phyloP scores from a whole-genome alignment of 2,797 vertebrate species.

The Spinus olivaceus region DNA sequence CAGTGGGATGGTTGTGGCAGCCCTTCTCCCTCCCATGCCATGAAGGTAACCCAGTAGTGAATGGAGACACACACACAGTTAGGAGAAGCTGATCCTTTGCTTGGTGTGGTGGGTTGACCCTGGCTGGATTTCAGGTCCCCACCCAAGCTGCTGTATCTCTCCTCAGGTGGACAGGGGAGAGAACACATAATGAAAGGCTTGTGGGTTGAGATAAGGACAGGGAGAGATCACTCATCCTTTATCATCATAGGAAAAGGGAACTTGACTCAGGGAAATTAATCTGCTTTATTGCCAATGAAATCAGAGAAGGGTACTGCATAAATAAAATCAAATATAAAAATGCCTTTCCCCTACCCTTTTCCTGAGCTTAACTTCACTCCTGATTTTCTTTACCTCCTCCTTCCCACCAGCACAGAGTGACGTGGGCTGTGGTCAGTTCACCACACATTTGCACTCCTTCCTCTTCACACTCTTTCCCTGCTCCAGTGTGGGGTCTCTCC shows the following conservation, averaged over 20 bases:
- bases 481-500: neutral
- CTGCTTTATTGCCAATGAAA: neutral
- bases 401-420: neutral
- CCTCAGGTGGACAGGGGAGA: neutral
- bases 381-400: neutral
- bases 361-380: neutral
- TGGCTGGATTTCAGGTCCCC: neutral
- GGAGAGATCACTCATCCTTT: neutral
- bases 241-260: neutral
- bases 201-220: neutral
- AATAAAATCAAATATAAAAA: neutral
- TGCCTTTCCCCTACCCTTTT: neutral
- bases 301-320: neutral
- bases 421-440: neutral
- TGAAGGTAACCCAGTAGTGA: neutral
- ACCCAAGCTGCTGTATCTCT: neutral
- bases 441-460: neutral
- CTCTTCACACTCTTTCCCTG: neutral
- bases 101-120: neutral
- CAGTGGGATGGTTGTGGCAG: neutral
- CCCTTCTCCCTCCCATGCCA: fast-evolving
- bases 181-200: neutral
- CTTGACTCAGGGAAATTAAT: neutral
- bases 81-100: neutral
- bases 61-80: neutral